Base-by-base conservation (phyloP, 23 tunicate genomes). In the Ciona savignyi region DNA sequence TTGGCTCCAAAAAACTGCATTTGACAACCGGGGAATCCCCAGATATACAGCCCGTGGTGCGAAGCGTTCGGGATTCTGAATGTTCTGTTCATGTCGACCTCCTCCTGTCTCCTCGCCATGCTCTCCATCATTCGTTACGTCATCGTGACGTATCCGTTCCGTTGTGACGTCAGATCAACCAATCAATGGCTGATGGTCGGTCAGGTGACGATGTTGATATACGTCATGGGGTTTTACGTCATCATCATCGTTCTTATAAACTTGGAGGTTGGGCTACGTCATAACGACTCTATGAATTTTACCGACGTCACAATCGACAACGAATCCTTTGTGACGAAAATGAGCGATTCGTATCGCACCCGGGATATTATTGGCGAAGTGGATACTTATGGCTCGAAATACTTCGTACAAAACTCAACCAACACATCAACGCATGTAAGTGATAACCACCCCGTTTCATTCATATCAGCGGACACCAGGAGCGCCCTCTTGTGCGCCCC, bases 51-150 rank as follows among this genome's bases (percentile, higher is more conserved):
- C 22, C 68, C 68, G 4, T 25, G 28, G 33, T 74, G 78, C 60
- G 56, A 74, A 60, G 68, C 22, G 9, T 60, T 74, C 67, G 78
- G 78, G 2, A 11, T 51, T 19, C 30, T 74, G 2, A 67, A 67
- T 9, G 6, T 42, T 9, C 51, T 74, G 3, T 74, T 56, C 67
- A 74, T 74, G 78, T 30, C 78, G 2, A 24, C 78, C 19, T 74
- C 78, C 32, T 74, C 78, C 9, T 74, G 78, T 63, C 51, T 74
- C 21, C 23, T 20, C 15, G 78, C 78, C 25, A n/a, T 74, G 35
- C 33, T 74, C 2, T 74, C 78, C 9, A 21, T 74, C 23, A 74
- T 27, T 56, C 78, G 78, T 25, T 74, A 60, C 78, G 26, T 74
- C 78, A 60, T 74, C n/a, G 24, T 74, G 11, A 74, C 78, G 24